Conservation (phyloP, 2,888 invertebrate species). For the Apamea anceps region DNA sequence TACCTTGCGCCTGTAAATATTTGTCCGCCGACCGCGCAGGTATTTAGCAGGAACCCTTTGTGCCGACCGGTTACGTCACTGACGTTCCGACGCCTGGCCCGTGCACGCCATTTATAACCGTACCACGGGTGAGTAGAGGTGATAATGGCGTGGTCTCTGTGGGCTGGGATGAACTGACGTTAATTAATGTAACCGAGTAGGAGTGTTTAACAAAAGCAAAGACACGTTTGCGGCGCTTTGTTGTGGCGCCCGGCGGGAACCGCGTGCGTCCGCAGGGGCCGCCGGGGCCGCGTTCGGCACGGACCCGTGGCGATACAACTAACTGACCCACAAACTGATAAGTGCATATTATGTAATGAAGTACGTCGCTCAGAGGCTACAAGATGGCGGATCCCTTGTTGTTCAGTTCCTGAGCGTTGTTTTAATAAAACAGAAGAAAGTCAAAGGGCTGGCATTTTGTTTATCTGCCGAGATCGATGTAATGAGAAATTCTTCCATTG, state of each 20-base stretch:
- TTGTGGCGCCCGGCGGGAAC: slow-evolving; percentile 12
- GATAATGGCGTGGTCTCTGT: not conserved
- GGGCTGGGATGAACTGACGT: slow-evolving; percentile 35
- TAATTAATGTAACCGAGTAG: slow-evolving; percentile 58
- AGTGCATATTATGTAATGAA: not conserved
- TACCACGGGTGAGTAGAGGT: not conserved
- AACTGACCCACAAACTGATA: not conserved
- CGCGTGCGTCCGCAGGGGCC: not conserved
- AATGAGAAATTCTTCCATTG: slow-evolving; percentile 53
- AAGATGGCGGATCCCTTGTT: not conserved
- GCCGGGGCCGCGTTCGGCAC: not conserved
- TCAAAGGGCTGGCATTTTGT: slow-evolving; percentile 27
- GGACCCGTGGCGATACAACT: not conserved
- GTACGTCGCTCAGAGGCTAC: too few relatives aligned
- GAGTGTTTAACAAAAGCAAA: slow-evolving; percentile 55
- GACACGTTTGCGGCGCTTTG: slow-evolving; percentile 48
- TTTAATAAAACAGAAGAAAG: slow-evolving; percentile 21
- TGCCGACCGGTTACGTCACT: slow-evolving; percentile 33
- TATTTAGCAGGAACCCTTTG: slow-evolving; percentile 54
- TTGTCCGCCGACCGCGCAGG: slow-evolving; percentile 49
- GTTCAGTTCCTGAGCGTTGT: slow-evolving; percentile 1
- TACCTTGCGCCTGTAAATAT: slow-evolving; percentile 57
- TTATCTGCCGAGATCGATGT: slow-evolving; percentile 43
- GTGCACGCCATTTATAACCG: slow-evolving; percentile 11
- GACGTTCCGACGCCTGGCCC: not conserved